phyloP scores from a whole-genome alignment of 2,888 invertebrate species.

The Conchocele bisecta region DNA sequence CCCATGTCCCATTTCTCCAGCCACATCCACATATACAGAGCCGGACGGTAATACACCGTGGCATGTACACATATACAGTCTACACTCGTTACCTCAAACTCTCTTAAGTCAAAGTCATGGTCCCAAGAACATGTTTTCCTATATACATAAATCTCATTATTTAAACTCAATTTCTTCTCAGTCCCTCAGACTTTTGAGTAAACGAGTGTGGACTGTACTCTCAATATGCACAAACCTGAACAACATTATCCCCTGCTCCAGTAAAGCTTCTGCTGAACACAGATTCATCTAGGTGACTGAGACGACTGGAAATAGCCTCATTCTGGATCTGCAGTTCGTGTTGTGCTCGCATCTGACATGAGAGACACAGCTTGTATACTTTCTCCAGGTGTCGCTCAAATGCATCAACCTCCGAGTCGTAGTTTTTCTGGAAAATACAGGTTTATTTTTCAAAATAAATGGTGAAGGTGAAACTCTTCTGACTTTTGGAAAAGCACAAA shows the following conservation, averaged over 20 bases:
- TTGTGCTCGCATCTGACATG: conserved; percentile 59
- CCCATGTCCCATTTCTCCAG: too few relatives aligned
- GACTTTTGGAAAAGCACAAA: neutral
- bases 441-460: neutral
- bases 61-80: too few relatives aligned
- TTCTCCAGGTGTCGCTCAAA: conserved; percentile 65
- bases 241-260: conserved; percentile 13
- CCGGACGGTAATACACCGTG: too few relatives aligned
- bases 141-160: too few relatives aligned
- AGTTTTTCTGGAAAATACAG: conserved; percentile 57
- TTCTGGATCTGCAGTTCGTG: conserved; percentile 63
- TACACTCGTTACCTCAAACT: too few relatives aligned
- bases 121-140: too few relatives aligned
- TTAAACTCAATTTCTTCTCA: too few relatives aligned
- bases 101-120: too few relatives aligned
- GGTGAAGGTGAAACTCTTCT: neutral
- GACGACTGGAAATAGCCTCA: conserved; percentile 38
- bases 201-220: too few relatives aligned
- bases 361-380: conserved; percentile 61
- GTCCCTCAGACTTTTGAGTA: too few relatives aligned
- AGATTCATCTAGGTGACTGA: conserved; percentile 22
- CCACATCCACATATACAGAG: too few relatives aligned
- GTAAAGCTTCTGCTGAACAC: conserved; percentile 21
- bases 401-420: conserved; percentile 62
- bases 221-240: conserved; percentile 3